phyloP scores from a whole-genome alignment of 2,888 invertebrate species.

The Volucella inflata region DNA sequence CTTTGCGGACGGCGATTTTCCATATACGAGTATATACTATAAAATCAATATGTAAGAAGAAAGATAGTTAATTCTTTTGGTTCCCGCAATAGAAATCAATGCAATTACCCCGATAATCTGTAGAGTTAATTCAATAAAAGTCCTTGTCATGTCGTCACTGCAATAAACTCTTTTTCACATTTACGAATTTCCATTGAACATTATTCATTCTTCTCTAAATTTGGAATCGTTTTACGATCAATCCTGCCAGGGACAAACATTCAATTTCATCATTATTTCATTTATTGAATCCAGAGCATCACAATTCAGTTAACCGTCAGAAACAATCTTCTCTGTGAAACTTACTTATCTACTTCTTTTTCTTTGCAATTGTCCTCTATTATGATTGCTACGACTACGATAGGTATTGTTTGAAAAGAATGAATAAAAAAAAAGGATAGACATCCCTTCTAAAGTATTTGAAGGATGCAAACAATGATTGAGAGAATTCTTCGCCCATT shows the following conservation, averaged over 20 bases:
- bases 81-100: not conserved
- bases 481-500: conserved; percentile 11
- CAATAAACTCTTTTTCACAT: conserved; percentile 48
- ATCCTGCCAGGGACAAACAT: conserved; percentile 15
- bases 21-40: too few relatives aligned
- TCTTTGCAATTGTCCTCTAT: conserved; percentile 14
- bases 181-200: not conserved
- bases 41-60: too few relatives aligned
- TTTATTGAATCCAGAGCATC: conserved; percentile 59
- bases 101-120: conserved; percentile 36
- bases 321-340: conserved; percentile 41
- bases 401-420: not conserved
- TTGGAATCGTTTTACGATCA: conserved; percentile 19
- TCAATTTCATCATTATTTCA: conserved; percentile 63
- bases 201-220: conserved; percentile 15
- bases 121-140: conserved; percentile 60
- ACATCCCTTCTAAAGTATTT: conserved; percentile 1
- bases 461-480: conserved; percentile 4
- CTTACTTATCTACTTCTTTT: conserved; percentile 30
- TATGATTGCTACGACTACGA: not conserved
- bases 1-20: too few relatives aligned
- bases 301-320: conserved; percentile 51
- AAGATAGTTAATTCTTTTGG: too few relatives aligned
- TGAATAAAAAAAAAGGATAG: conserved; percentile 6
- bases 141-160: conserved; percentile 50